phyloP scores from a whole-genome alignment of 2,888 invertebrate species.

The Aphodius sticticus region DNA sequence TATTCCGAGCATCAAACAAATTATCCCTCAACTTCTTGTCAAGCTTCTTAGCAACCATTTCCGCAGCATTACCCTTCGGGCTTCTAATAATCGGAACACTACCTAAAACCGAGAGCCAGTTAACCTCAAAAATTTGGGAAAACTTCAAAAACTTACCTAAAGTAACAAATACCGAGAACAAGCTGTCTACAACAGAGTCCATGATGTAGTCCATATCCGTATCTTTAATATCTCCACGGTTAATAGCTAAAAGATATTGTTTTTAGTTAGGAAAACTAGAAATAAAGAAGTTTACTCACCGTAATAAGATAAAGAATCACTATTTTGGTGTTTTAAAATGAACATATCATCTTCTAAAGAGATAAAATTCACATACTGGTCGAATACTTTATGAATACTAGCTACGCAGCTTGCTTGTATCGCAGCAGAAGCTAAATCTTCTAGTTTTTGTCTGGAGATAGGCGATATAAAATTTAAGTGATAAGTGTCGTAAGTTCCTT shows the following conservation, averaged over 20 bases:
- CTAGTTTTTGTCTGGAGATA: constrained; percentile 90
- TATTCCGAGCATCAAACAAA: constrained; percentile 95
- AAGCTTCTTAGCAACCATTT: constrained; percentile 96
- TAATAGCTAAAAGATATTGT: constrained; percentile 76
- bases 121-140: not conserved
- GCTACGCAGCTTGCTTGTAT: constrained; percentile 90
- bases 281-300: constrained; percentile 62
- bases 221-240: constrained; percentile 92
- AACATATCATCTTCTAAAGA: constrained; percentile 98
- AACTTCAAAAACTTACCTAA: constrained; percentile 69
- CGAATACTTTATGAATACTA: constrained; percentile 94
- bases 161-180: constrained; percentile 98
- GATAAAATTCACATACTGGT: constrained; percentile 99
- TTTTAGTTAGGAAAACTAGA: not conserved
- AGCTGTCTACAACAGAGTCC: constrained; percentile 93
- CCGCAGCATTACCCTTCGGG: constrained; percentile 96
- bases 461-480: constrained; percentile 97
- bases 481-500: constrained; percentile 91
- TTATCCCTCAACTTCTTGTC: constrained; percentile 98
- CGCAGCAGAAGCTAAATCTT: constrained; percentile 93
- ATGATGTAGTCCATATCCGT: constrained; percentile 94
- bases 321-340: constrained; percentile 90
- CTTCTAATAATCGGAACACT: constrained; percentile 90
- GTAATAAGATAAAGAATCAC: constrained; percentile 92
- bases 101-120: constrained; percentile 60